Evolutionary conservation across 1,140 invertebrate genomes (phyloP).

Genomic region (Zaprionus davidi): DNA sequence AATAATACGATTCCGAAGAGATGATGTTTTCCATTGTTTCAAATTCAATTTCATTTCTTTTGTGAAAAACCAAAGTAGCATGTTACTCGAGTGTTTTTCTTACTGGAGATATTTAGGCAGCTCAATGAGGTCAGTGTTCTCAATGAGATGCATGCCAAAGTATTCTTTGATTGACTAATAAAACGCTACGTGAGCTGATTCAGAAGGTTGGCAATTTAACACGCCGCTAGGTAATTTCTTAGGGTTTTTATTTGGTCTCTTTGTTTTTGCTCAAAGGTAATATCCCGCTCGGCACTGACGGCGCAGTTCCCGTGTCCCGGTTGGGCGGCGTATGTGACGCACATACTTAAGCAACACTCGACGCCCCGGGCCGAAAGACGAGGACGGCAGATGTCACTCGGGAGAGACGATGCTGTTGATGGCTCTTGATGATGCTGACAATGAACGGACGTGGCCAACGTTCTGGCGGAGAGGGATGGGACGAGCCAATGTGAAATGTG

Average conservation of each 20-base stretch:
- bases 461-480: not conserved
- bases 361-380: conserved; percentile 38
- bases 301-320: not conserved
- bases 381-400: conserved; percentile 63
- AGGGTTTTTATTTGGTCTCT: conserved; percentile 34
- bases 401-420: conserved; percentile 44
- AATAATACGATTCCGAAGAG: too few species aligned
- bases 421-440: conserved; percentile 71
- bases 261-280: conserved; percentile 66
- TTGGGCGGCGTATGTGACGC: conserved; percentile 68
- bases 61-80: not conserved
- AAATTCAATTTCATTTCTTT: not conserved
- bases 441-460: conserved; percentile 22
- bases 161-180: conserved; percentile 80
- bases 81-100: not conserved
- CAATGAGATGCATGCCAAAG: conserved; percentile 69
- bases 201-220: conserved; percentile 54
- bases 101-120: not conserved
- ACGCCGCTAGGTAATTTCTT: conserved; percentile 66
- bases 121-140: not conserved
- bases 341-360: conserved; percentile 69
- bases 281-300: conserved; percentile 29
- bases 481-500: conserved; percentile 47
- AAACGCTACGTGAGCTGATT: conserved; percentile 76
- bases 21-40: too few species aligned